Evolutionary conservation across 2,888 invertebrate genomes (phyloP).

Genomic region (Tenthredo notha): DNA sequence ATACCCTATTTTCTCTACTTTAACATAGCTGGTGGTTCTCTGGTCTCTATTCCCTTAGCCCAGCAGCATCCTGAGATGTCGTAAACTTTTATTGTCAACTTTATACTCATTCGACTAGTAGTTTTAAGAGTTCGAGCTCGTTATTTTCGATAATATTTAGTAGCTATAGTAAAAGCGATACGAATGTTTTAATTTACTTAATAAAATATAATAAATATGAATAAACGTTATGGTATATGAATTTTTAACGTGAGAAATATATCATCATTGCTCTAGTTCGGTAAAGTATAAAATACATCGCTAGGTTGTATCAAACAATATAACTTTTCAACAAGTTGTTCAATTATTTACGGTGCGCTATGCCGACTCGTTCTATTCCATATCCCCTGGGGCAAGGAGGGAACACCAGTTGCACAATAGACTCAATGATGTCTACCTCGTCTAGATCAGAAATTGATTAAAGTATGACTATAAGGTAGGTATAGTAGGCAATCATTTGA

Average conservation of each 20-base stretch:
- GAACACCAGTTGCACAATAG: constrained; percentile 38
- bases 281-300: neutral
- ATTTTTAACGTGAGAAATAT: neutral
- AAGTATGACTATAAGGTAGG: neutral
- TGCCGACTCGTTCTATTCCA: neutral
- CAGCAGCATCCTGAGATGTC: neutral
- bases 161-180: neutral
- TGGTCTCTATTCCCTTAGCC: neutral
- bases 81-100: constrained; percentile 32
- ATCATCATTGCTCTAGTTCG: neutral
- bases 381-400: neutral
- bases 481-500: neutral
- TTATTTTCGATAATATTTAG: neutral
- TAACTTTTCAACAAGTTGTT: constrained; percentile 41
- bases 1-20: neutral
- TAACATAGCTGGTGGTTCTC: neutral
- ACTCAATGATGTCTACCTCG: constrained; percentile 13
- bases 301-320: neutral
- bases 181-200: neutral
- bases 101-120: neutral
- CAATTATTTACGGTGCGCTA: constrained; percentile 22
- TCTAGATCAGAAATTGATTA: constrained; percentile 1
- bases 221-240: too few relatives aligned
- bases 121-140: neutral
- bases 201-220: neutral